A percentile compares a stretch with the other conserved stretches of the same genome.
These are phyloP conservation scores for Mesocentrotus franciscanus DNA, from an alignment of 53 echinoderm and acorn worm genomes.

Conservation along the genomic window DNA sequence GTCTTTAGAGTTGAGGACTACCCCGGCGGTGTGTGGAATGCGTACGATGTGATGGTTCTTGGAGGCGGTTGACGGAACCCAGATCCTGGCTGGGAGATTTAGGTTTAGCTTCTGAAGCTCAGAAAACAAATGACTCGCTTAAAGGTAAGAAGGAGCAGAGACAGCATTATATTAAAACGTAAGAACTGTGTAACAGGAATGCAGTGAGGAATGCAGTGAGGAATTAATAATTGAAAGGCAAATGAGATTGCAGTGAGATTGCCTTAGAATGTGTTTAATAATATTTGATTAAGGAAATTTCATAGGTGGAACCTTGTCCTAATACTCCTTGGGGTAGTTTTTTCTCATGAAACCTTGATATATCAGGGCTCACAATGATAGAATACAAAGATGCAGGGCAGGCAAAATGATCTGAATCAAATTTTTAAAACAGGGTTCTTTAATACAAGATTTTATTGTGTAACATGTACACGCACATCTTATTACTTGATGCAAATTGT, in stretches of 20 bases:
- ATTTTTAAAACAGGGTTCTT: no score
- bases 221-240: background rate
- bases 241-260: no score
- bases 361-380: background rate
- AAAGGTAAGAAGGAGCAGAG: background rate
- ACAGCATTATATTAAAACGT: background rate
- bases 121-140: constrained; percentile 85
- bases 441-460: background rate
- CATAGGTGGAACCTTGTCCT: background rate
- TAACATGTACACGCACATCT: background rate
- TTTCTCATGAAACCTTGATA: background rate
- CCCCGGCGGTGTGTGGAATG: constrained; percentile 89
- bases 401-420: background rate
- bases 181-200: background rate
- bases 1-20: constrained; percentile 98
- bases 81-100: constrained; percentile 95
- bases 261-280: no score
- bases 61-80: constrained; percentile 88
- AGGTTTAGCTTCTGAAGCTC: constrained; percentile 92
- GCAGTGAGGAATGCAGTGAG: background rate
- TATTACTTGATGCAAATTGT: background rate
- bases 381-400: background rate
- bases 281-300: background rate
- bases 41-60: constrained; percentile 94
- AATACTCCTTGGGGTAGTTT: background rate